Evolutionary conservation across 2,797 vertebrate species (phyloP), one percentile per base, ranked within the genome.

Genomic region (Gallirallus australis): DNA sequence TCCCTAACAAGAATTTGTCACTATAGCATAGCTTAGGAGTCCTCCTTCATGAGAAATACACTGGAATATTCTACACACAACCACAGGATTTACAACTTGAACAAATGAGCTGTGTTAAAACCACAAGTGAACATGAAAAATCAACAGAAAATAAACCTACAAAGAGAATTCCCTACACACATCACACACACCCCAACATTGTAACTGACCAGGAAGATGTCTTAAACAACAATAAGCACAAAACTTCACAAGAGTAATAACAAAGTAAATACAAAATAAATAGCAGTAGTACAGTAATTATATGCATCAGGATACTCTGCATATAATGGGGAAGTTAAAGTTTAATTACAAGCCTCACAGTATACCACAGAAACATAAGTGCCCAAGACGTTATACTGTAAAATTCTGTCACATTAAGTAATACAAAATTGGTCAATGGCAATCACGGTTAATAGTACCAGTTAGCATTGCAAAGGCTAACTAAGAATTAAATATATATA

Each of bases 131-230:
- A 64, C 8, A 28, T 2, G 2, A 73, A 56, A 3, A 66, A n/a
- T 15, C 71, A 76, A 37, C 1, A 72, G 45, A 72, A 72, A 42
- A 69, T 19, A 68, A 47, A 83, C 52, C n/a, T 50, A 70, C 10
- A 21, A 54, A 20, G 20, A 72, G 4, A 71, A 70, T 66, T 82
- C 40, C 53, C 66, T 48, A 48, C 10, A 52, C 4, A 6, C 2
- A 2, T 50, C 31, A n/a, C 15, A 45, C 5, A 25, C 20, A 1
- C 11, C 2, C 15, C 12, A 60, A 6, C 5, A 15, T 2, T 47
- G 20, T 11, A 60, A 77, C 11, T 28, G 31, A 48, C 7, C 8
- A 61, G 21, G 48, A 59, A 2, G 2, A 42, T 37, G 5, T 37
- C 30, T 79, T 27, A 54, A 80, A 39, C 23, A 52, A 3, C 12